Conservation (phyloP, 1,140 invertebrate species). For the Brachionus manjavacas region DNA sequence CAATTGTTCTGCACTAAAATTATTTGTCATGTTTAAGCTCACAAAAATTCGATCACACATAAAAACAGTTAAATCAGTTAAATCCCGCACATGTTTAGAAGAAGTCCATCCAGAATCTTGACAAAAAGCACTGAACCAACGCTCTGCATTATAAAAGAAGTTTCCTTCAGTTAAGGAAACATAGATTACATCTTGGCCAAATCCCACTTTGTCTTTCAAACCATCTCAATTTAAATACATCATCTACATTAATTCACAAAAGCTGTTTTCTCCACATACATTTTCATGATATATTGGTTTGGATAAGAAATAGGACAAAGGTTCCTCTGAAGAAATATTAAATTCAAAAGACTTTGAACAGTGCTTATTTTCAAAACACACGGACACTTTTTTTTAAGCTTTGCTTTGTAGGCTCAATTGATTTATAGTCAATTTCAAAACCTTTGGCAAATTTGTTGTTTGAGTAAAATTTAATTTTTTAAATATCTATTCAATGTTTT, state of each 20-base stretch:
- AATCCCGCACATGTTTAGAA: neutral
- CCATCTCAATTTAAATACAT: neutral
- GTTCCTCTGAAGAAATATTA: slow-evolving; percentile 1
- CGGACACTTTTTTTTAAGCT: neutral
- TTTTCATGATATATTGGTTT: neutral
- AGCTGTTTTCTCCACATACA: neutral
- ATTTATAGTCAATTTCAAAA: neutral
- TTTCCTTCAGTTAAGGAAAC: neutral
- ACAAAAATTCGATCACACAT: neutral
- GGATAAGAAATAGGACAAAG: neutral
- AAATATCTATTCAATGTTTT: neutral
- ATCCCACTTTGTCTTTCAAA: neutral
- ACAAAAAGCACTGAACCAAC: slow-evolving; percentile 4
- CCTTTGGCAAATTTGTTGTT: neutral
- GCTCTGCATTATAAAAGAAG: slow-evolving; percentile 10
- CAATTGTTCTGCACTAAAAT: neutral
- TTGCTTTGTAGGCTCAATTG: neutral
- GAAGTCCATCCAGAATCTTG: slow-evolving; percentile 3
- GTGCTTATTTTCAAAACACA: neutral
- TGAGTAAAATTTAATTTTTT: slow-evolving; percentile 1
- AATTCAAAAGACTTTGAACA: slow-evolving; percentile 6
- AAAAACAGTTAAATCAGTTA: neutral
- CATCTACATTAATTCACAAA: neutral
- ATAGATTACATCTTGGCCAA: slow-evolving; percentile 10
- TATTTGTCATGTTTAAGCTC: neutral